phyloP scores from a whole-genome alignment of 2,888 invertebrate genomes.

The Pachydiplax longipennis region DNA sequence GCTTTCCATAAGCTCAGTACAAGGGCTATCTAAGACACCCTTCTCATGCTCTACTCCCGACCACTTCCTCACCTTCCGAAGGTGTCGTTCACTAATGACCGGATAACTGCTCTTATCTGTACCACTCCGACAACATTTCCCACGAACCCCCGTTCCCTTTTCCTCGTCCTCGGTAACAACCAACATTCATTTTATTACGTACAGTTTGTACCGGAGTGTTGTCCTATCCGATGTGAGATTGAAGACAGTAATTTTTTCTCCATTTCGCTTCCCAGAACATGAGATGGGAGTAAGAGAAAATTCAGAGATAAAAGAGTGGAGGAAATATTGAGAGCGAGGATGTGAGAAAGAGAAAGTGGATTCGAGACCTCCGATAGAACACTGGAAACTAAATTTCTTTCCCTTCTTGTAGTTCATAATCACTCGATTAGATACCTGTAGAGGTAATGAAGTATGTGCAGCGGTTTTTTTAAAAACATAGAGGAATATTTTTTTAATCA shows the following conservation, averaged over 20 bases:
- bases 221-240: not conserved
- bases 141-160: not conserved
- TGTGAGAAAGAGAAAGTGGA: not conserved
- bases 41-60: not conserved
- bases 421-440: not conserved
- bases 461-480: too few species aligned
- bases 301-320: not conserved
- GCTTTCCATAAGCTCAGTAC: too few species aligned
- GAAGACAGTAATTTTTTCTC: not conserved
- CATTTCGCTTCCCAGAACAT: not conserved
- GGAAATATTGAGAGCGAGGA: not conserved
- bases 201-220: not conserved
- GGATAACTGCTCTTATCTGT: conserved; percentile 3
- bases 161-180: not conserved
- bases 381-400: not conserved
- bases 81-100: conserved; percentile 32
- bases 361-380: not conserved
- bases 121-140: conserved; percentile 5
- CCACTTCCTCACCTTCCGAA: not conserved
- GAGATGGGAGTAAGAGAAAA: not conserved
- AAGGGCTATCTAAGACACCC: not conserved
- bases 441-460: too few species aligned
- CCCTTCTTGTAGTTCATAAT: not conserved
- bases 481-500: too few species aligned
- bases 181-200: conserved; percentile 7